A percentile compares a stretch with the other conserved stretches of the same genome.
phyloP scores from a whole-genome alignment of 2,113 vertebrate genomes.

The Podarcis muralis region DNA sequence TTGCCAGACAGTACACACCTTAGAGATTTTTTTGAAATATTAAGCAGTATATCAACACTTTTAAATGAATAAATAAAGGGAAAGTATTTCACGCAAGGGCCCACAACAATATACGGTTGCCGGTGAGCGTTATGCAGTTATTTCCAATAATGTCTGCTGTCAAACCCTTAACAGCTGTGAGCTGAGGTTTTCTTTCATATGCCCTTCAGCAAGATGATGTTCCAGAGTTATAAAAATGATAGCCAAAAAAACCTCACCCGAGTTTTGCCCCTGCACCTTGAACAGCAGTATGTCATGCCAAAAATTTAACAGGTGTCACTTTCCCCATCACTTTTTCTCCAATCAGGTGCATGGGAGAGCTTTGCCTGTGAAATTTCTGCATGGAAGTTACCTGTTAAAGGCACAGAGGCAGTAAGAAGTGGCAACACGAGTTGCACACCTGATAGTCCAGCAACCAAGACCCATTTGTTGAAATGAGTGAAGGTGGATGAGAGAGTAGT shows the following conservation, averaged over 20 bases:
- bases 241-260: neutral
- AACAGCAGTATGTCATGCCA: neutral
- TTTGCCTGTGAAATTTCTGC: neutral
- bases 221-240: neutral
- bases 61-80: too few species aligned
- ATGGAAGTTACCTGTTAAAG: neutral
- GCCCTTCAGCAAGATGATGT: neutral
- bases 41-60: too few species aligned
- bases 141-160: neutral
- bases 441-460: neutral
- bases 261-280: too few species aligned
- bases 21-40: too few species aligned
- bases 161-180: neutral
- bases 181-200: neutral
- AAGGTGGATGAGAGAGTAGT: too few species aligned
- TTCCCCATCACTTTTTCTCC: neutral
- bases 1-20: too few species aligned
- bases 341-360: neutral
- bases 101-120: too few species aligned
- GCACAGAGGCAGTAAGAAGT: neutral
- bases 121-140: neutral
- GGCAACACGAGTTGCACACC: neutral
- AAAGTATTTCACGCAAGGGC: too few species aligned
- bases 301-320: neutral
- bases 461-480: neutral